These are phyloP conservation scores for Agrilus mali DNA, from an alignment of 2,888 invertebrate species.

Conservation along the genomic window DNA sequence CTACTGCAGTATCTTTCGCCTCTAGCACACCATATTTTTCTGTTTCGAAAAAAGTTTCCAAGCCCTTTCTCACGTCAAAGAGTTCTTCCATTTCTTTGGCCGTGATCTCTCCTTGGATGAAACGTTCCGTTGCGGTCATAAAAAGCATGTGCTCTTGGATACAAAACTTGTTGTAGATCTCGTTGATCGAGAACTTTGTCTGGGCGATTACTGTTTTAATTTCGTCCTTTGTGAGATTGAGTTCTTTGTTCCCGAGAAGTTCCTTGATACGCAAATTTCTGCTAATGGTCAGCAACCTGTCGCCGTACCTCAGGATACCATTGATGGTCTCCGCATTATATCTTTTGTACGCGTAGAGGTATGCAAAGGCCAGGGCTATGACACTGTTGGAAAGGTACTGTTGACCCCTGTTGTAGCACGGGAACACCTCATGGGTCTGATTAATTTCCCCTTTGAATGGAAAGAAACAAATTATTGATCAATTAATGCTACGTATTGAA, in stretches of 20 bases:
- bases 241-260: conserved; percentile 14
- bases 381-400: conserved; percentile 45
- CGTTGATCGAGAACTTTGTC: conserved; percentile 20
- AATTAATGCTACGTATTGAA: too few species aligned
- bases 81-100: conserved; percentile 22
- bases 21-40: conserved; percentile 29
- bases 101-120: conserved; percentile 27
- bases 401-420: conserved; percentile 24
- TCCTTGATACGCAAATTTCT: conserved; percentile 20
- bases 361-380: conserved; percentile 45
- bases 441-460: conserved; percentile 19
- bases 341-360: conserved; percentile 41
- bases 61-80: conserved; percentile 26
- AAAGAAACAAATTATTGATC: conserved; percentile 3
- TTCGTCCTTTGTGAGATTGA: conserved; percentile 20
- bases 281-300: conserved; percentile 42
- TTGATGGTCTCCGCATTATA: conserved; percentile 47
- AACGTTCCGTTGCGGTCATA: conserved; percentile 24
- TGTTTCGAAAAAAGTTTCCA: conserved; percentile 29
- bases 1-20: conserved; percentile 26
- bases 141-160: conserved; percentile 27
- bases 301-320: conserved; percentile 49
- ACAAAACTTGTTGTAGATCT: conserved; percentile 26
- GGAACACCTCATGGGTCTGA: conserved; percentile 23
- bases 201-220: conserved; percentile 20